phyloP scores from a whole-genome alignment of 2,797 vertebrate species.

The Iguana delicatissima region DNA sequence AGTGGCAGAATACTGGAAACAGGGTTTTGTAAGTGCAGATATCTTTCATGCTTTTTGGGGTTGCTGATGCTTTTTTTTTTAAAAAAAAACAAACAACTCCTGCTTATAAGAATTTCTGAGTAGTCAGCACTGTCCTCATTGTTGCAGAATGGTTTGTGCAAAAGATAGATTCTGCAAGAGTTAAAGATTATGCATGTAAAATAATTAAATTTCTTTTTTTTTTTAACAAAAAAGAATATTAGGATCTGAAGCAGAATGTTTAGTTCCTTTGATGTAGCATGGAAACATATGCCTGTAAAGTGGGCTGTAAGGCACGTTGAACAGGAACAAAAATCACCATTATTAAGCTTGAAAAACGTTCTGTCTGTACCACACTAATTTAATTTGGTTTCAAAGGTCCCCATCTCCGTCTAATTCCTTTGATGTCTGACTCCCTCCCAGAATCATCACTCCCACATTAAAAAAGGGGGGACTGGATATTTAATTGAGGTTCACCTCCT shows the following conservation, averaged over 20 bases:
- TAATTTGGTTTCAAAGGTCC: slow-evolving; percentile 71
- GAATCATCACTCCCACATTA: slow-evolving; percentile 13
- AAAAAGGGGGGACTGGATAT: slow-evolving; percentile 13
- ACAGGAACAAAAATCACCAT: slow-evolving; percentile 69
- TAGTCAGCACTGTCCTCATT: slow-evolving; percentile 33
- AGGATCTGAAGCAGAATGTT: slow-evolving; percentile 76
- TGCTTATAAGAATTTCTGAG: slow-evolving; percentile 53
- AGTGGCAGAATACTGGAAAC: not conserved
- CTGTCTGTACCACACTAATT: slow-evolving; percentile 70
- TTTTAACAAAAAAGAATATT: slow-evolving; percentile 62
- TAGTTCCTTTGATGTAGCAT: slow-evolving; percentile 76
- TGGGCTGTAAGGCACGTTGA: slow-evolving; percentile 71
- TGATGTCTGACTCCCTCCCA: slow-evolving; percentile 51
- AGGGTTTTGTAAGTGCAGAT: not conserved
- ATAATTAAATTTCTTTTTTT: slow-evolving; percentile 69
- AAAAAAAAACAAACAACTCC: not conserved
- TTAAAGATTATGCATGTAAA: slow-evolving; percentile 71
- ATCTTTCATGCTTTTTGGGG: slow-evolving; percentile 40
- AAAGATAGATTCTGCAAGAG: slow-evolving; percentile 71
- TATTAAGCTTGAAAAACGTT: slow-evolving; percentile 76
- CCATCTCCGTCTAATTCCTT: slow-evolving; percentile 61
- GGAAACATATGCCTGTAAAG: slow-evolving; percentile 73
- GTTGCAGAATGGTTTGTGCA: slow-evolving; percentile 58
- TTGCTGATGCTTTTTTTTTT: slow-evolving; percentile 28
- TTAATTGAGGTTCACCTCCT: slow-evolving; percentile 66